Base-by-base conservation (phyloP, 2,113 vertebrate species). In the Charadrius vociferus region DNA sequence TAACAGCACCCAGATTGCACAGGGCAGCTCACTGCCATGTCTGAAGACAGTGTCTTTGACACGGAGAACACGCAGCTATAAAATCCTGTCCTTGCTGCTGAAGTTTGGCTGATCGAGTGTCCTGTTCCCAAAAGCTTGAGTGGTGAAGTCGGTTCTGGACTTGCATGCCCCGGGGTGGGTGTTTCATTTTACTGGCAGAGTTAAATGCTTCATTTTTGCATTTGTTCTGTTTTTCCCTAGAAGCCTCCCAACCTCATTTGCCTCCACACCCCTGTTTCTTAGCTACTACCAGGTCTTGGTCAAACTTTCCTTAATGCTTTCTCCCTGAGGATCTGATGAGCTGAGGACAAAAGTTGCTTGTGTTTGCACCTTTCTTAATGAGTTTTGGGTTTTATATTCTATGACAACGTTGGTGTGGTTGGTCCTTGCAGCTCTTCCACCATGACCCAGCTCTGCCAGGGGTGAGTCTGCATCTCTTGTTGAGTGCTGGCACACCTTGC, bases 91-190 rank as follows among this genome's bases (percentile, higher is more conserved):
- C 91, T 59, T 37, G 36, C 78, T 36, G 62, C 67, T 9, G 56
- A 62, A 58, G 10, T 67, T 34, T 52, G 77, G 30, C 88, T 36
- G 27, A 59, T 58, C 78, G 73, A 14, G 1, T 20, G 13, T 50
- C 83, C 23, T 10, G 12, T 26, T 59, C 73, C 78, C 63, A 59
- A 72, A 55, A 68, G 26, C 17, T 3, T 15, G 41, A 83, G 86
- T 0, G 0, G 12, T 20, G 41, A 14, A 67, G 37, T 39, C 1
- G 2, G 53, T 37, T 49, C 43, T 1, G 58, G 85, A 12, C 52
- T 86, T 49, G n/a, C 58, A 37, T 17, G 1, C 41, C 47, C 18
- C 37, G 2, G 47, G 63, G 34, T 0, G 62, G 34, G 34, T 49
- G 68, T 81, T 84, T 86, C 37, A 2, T 87, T 83, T 83, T 47